Conservation (phyloP, 2,113 vertebrate genomes). For the Myocastor coypus region DNA sequence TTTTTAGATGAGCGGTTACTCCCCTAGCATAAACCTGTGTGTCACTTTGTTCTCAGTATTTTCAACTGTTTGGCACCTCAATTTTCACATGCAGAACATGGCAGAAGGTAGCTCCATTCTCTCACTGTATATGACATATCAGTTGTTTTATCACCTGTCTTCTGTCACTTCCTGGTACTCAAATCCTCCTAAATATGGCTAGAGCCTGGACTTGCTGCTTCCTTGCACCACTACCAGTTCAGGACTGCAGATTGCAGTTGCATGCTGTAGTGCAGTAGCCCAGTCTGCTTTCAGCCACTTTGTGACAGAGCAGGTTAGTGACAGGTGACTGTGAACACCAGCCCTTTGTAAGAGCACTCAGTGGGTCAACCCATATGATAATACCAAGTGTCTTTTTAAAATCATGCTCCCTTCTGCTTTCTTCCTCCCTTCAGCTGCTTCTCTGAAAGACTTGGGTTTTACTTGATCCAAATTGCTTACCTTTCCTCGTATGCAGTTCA, state of each 20-base stretch:
- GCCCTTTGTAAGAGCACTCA: neutral
- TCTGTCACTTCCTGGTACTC: neutral
- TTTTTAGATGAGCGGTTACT: neutral
- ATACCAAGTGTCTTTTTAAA: neutral
- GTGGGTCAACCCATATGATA: neutral
- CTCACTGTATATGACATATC: rapidly evolving
- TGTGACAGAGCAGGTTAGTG: neutral
- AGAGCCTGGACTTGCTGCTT: neutral
- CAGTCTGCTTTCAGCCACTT: neutral
- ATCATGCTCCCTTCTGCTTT: neutral
- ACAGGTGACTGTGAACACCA: neutral
- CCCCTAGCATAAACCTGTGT: neutral
- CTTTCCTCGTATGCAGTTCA: neutral
- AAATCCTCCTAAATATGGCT: neutral
- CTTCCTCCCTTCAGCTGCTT: neutral
- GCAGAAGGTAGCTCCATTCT: neutral
- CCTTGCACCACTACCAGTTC: neutral
- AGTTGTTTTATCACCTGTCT: neutral
- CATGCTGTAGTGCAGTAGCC: neutral
- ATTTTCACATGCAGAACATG: rapidly evolving
- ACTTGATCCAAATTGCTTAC: neutral
- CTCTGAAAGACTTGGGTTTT: neutral
- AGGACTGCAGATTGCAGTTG: neutral
- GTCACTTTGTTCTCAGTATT: neutral
- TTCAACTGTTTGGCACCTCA: neutral